Evolutionary conservation across 1,140 invertebrate genomes (phyloP), one percentile per base, ranked within the genome.

Genomic region (Caenorhabditis latens): DNA sequence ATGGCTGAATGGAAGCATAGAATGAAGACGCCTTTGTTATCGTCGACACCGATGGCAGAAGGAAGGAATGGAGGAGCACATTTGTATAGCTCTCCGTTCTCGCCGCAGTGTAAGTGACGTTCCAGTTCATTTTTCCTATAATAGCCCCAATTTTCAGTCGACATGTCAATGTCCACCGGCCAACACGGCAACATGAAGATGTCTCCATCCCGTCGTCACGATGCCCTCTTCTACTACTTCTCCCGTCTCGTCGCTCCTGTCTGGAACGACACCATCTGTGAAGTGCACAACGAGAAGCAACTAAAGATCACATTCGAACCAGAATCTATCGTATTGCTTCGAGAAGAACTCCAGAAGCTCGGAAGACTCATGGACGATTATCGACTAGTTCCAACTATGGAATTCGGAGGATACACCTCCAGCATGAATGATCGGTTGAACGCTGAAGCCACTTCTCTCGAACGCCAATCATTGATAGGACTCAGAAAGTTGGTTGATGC

Each of bases 161-260:
- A 84, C 32, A 32, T 75, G n/a, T 67, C 61, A 21, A n/a, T 79
- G 40, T 16, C 83, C 57, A 42, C 71, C 43, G 50, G 48, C 16
- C 63, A 55, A 32, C 63, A 57, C 86, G 91, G 53, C 57, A 90
- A 57, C 86, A 94, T 71, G 94, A 65, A 95, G 87, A 92, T 94
- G 8, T 94, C 95, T 63, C 96, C 95, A 92, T 97, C 96, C 4
- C 95, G 96, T 5, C 97, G 97, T 93, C 97, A 98, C 91, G 96
- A 97, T 92, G 97, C 96, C 1, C 94, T 99, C 0, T 99, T 98
- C 84, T 90, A 88, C 46, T 90, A 91, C 63, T 91, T 91, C 63
- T 86, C 91, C 1, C 84, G 91, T 46, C 90, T 92, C 14, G 71
- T 92, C 13, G 83, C 67, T 24, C 85, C 87, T n/a, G 86, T 92